Conservation (phyloP, 92 coral and sea anemone species). For the Muricea muricata region DNA sequence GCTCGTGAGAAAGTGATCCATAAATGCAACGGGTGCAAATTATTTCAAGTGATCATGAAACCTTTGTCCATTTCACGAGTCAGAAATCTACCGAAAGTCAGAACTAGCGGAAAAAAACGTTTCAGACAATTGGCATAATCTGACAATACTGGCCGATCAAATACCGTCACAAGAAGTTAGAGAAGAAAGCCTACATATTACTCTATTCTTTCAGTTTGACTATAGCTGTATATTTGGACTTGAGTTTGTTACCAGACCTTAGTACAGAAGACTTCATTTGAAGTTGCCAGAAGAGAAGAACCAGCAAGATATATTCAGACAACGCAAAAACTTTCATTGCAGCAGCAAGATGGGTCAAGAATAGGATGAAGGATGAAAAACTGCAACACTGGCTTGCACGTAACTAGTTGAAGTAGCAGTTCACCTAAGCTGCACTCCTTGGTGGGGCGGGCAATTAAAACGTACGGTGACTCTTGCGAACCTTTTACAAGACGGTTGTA, state of each 20-base stretch:
- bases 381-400: neutral
- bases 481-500: neutral
- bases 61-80: too few relatives aligned
- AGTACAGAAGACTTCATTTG: constrained; percentile 12
- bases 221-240: neutral
- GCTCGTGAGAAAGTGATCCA: too few relatives aligned
- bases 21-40: too few relatives aligned
- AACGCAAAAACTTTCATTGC: neutral
- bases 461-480: neutral
- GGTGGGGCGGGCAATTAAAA: neutral
- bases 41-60: too few relatives aligned
- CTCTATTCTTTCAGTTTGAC: neutral
- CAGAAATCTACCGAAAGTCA: too few relatives aligned
- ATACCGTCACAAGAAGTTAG: neutral
- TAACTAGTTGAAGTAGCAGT: neutral
- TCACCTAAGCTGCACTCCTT: neutral
- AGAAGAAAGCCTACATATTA: neutral
- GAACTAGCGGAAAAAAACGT: neutral
- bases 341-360: neutral
- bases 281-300: neutral
- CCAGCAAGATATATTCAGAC: neutral
- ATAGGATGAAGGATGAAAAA: neutral
- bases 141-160: neutral
- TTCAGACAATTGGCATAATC: neutral
- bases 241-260: neutral